phyloP scores from a whole-genome alignment of 2,113 vertebrate genomes.

The Bucco capensis region DNA sequence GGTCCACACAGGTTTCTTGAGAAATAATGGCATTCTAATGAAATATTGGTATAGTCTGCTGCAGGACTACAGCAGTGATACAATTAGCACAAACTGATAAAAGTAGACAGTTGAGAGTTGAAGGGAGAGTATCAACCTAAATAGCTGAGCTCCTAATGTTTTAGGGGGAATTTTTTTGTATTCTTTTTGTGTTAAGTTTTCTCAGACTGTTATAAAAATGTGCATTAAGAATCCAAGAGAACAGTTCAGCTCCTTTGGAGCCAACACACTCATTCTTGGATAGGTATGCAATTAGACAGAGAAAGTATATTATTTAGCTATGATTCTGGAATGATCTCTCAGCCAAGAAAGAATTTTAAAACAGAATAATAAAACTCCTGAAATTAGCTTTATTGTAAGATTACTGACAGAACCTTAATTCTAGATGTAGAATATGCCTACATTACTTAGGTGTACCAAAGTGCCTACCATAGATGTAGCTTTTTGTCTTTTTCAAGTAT shows the following conservation, averaged over 20 bases:
- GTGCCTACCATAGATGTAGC: constrained; percentile 63
- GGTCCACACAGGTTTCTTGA: background rate
- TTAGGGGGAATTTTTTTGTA: background rate
- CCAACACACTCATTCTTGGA: constrained; percentile 10
- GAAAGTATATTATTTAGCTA: constrained; percentile 16
- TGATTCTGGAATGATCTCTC: constrained; percentile 23
- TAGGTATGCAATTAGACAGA: constrained; percentile 54
- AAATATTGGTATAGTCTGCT: background rate
- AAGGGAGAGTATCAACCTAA: background rate
- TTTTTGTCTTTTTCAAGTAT: background rate
- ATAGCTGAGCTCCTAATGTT: background rate
- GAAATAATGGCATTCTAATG: background rate
- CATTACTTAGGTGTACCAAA: constrained; percentile 61
- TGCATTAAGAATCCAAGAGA: constrained; percentile 49
- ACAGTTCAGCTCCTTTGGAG: background rate
- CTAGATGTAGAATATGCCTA: constrained; percentile 44
- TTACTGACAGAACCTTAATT: constrained; percentile 40
- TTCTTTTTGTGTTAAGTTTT: constrained; percentile 14
- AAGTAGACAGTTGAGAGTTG: background rate
- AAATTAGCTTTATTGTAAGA: constrained; percentile 58
- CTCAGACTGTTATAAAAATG: constrained; percentile 54
- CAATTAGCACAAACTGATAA: background rate
- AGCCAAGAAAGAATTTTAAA: constrained; percentile 23
- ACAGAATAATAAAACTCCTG: constrained; percentile 18
- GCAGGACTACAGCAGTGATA: background rate